Evolutionary conservation across 2,888 invertebrate species (phyloP).

Genomic region (Drosophila cracens): DNA sequence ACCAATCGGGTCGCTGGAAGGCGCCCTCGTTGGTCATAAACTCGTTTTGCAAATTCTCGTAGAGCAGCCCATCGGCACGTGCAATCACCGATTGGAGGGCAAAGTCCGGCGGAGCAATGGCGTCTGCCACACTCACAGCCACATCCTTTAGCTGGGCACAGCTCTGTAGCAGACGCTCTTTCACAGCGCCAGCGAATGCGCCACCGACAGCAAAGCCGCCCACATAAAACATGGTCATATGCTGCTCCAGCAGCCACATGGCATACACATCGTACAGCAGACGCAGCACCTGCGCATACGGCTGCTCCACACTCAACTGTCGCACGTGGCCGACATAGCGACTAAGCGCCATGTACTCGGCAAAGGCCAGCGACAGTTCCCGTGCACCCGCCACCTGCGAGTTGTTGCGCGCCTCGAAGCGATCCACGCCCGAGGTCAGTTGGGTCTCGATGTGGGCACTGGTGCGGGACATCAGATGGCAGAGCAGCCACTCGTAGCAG

Average conservation of each 20-base stretch:
- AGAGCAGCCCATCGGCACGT: conserved; percentile 90
- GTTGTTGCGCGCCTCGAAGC: conserved; percentile 91
- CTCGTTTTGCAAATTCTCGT: conserved; percentile 89
- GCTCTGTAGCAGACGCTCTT: conserved; percentile 88
- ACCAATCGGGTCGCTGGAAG: conserved; percentile 91
- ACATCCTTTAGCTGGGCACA: conserved; percentile 91
- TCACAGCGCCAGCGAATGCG: conserved; percentile 87
- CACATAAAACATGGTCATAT: conserved; percentile 90
- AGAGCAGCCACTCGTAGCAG: conserved; percentile 93
- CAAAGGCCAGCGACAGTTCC: conserved; percentile 91
- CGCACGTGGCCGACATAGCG: conserved; percentile 78
- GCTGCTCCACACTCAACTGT: conserved; percentile 80
- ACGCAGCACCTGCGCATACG: conserved; percentile 85
- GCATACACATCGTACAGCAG: conserved; percentile 87
- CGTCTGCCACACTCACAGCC: conserved; percentile 92
- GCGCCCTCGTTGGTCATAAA: conserved; percentile 90
- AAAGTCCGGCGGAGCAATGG: conserved; percentile 95
- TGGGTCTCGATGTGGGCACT: conserved; percentile 87
- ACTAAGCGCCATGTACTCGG: conserved; percentile 88
- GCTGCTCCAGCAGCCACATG: conserved; percentile 88
- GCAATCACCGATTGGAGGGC: conserved; percentile 94
- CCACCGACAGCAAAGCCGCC: conserved; percentile 86
- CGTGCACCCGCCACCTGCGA: conserved; percentile 93
- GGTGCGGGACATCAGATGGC: conserved; percentile 91
- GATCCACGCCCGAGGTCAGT: conserved; percentile 87